Evolutionary conservation across 2,113 vertebrate genomes (phyloP).

Genomic region (Andinoacara biseriatus): DNA sequence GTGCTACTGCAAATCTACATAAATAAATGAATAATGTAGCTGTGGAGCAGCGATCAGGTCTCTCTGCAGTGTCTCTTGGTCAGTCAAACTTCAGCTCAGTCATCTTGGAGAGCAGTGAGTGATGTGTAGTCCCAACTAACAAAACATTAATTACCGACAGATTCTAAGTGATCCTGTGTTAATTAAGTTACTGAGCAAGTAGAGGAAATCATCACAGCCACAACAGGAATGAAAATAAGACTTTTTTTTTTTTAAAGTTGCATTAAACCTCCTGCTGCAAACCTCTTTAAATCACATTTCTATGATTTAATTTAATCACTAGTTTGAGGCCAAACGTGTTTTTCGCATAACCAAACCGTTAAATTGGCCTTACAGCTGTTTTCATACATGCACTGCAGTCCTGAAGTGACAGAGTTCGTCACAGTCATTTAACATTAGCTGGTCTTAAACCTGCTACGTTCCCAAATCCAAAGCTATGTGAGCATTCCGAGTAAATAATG

Average conservation of each 20-base stretch:
- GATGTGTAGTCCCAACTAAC: background rate
- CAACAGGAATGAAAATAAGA: background rate
- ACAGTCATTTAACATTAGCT: no score
- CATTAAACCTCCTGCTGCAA: no score
- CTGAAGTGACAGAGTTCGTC: no score
- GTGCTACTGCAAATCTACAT: background rate
- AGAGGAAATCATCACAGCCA: background rate
- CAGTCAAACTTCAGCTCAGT: background rate
- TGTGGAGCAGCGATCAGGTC: background rate
- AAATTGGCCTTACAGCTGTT: background rate
- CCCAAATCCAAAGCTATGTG: no score
- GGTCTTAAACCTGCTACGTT: background rate
- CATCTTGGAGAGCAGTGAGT: background rate
- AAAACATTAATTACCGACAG: background rate
- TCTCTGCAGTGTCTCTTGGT: background rate
- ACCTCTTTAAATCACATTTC: no score
- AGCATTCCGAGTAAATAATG: no score
- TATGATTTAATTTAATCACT: no score
- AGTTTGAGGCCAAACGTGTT: background rate
- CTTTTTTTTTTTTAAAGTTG: background rate
- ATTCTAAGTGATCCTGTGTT: background rate
- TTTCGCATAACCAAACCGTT: rapidly evolving
- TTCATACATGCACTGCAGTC: no score
- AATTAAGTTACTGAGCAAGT: background rate
- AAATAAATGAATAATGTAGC: background rate